Percentiles rank a stretch among this genome's conserved stretches.
Conservation (phyloP, 1,140 invertebrate species). For the Globodera rostochiensis region DNA sequence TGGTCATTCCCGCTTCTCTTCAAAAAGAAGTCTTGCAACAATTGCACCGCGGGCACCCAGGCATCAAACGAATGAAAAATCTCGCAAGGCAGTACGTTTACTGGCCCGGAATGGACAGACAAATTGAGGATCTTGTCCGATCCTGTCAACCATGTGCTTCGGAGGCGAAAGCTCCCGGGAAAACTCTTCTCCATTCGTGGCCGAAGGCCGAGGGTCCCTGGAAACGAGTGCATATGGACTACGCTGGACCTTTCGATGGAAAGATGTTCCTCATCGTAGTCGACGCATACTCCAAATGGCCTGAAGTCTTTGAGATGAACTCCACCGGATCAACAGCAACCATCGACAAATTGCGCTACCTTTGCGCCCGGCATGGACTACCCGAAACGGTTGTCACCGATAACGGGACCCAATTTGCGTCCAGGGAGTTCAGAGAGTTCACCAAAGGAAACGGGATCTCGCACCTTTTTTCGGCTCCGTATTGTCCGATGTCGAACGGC, state of each 20-base stretch:
- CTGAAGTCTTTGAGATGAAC: slow-evolving; percentile 32
- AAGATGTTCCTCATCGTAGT: slow-evolving; percentile 69
- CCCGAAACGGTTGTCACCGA: slow-evolving; percentile 7
- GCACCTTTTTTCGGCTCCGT: slow-evolving; percentile 3
- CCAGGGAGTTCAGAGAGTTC: slow-evolving; percentile 5
- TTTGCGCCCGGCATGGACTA: not conserved
- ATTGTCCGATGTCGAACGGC: slow-evolving; percentile 16
- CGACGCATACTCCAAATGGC: not conserved
- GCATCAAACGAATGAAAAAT: slow-evolving; percentile 9
- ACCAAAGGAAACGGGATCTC: not conserved
- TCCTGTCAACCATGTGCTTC: not conserved
- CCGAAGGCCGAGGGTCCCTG: not conserved
- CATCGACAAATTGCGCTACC: slow-evolving; percentile 12
- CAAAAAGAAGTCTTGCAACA: not conserved
- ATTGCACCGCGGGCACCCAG: slow-evolving; percentile 4
- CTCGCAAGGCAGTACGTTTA: slow-evolving; percentile 15
- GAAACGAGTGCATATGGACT: slow-evolving; percentile 66
- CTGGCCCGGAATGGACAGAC: slow-evolving; percentile 4
- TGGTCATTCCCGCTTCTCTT: not conserved
- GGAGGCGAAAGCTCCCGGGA: slow-evolving; percentile 6
- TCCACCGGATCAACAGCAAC: not conserved
- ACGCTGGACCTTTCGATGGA: slow-evolving; percentile 65
- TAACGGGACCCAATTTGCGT: slow-evolving; percentile 17
- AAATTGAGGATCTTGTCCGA: slow-evolving; percentile 13
- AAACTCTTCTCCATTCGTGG: not conserved